These are phyloP conservation scores for Brenthis hecate DNA, from an alignment of 2,888 invertebrate genomes.

Conservation along the genomic window DNA sequence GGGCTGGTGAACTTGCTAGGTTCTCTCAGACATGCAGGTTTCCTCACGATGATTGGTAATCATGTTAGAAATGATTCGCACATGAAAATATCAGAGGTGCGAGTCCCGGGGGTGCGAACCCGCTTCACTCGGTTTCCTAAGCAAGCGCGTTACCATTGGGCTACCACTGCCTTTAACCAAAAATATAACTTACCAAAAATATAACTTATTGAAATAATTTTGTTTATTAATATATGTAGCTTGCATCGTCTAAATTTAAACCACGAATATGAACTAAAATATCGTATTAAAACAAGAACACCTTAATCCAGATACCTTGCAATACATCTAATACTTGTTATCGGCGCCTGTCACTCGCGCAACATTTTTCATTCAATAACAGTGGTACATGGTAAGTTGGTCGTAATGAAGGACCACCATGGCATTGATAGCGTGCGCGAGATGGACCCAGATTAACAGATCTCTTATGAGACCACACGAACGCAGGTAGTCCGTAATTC, in stretches of 20 bases:
- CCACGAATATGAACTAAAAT: not conserved
- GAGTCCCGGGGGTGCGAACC: too few species aligned
- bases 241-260: not conserved
- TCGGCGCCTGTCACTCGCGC: conserved; percentile 74
- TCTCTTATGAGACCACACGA: conserved; percentile 77
- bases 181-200: too few species aligned
- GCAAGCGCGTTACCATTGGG: too few species aligned
- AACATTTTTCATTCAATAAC: conserved; percentile 77
- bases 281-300: conserved; percentile 5
- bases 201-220: too few species aligned
- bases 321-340: conserved; percentile 51
- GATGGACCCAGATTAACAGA: conserved; percentile 76
- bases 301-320: conserved; percentile 26
- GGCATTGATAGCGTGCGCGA: conserved; percentile 69
- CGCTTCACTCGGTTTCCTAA: too few species aligned
- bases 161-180: too few species aligned
- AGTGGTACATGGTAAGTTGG: conserved; percentile 63
- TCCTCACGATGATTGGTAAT: too few species aligned
- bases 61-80: too few species aligned
- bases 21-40: too few species aligned
- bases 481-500: conserved; percentile 79
- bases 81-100: too few species aligned
- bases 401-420: conserved; percentile 79
- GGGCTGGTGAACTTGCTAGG: too few species aligned
- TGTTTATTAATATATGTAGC: too few species aligned